Percentiles rank a stretch among this genome's conserved stretches.
phyloP scores from a whole-genome alignment of 2,113 vertebrate genomes.

The Hemiprocne comata region DNA sequence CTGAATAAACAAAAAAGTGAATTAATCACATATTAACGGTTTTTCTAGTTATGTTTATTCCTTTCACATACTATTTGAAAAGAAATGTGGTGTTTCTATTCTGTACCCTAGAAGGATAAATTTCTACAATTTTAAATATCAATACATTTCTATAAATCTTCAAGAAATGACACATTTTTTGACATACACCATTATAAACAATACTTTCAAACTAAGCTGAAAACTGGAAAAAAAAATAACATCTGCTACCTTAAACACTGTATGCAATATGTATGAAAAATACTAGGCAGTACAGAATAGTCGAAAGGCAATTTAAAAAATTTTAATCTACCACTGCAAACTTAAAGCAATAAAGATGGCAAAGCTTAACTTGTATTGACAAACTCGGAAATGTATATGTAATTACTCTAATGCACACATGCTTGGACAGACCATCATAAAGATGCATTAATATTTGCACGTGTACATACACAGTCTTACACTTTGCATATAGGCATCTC shows the following conservation, averaged over 20 bases:
- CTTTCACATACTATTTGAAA: neutral
- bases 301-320: neutral
- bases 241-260: neutral
- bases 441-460: constrained; percentile 41
- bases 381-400: neutral
- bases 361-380: neutral
- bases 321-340: neutral
- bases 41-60: neutral
- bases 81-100: neutral
- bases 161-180: neutral
- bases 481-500: constrained; percentile 45
- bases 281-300: neutral
- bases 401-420: constrained; percentile 39
- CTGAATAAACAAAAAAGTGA: neutral
- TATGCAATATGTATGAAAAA: neutral
- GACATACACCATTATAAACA: neutral
- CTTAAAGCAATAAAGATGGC: neutral
- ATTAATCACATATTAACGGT: neutral
- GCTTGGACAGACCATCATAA: constrained; percentile 31
- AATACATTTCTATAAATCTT: neutral
- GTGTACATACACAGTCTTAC: constrained; percentile 50
- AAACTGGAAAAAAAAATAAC: neutral
- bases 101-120: neutral
- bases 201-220: neutral
- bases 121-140: neutral